Base-by-base conservation (phyloP, 1,140 invertebrate genomes). In the Scaptomyza graminum region DNA sequence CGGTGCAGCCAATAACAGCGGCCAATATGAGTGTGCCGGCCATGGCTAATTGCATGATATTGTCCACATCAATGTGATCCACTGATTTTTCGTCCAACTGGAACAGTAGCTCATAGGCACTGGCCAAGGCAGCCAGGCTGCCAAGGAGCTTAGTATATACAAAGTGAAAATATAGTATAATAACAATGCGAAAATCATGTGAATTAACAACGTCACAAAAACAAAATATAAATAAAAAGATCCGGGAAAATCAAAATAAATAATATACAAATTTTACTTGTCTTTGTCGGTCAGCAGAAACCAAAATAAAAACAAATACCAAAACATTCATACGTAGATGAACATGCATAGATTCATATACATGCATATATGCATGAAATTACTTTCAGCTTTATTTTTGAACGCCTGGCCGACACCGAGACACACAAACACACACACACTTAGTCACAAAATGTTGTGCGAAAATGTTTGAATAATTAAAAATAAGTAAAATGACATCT, bases 351-450 rank as follows among this genome's bases (percentile, higher is more conserved):
- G 65, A 79, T 70, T 60, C 64, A 80, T 80, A n/a, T n/a, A 22
- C 18, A 22, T 22, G 1, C 3, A 22, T 59, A 75, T 70, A 79
- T 70, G 63, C 64, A 80, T 80, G 79, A 66, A 77, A 85, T 87
- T 85, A 87, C 82, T 85, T 76, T 76, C 25, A 56, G 37, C 62
- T 87, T 74, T 87, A 87, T 85, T 85, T 87, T 71, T 87, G 81
- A 87, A 85, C 67, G 64, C 28, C 67, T 47, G 18, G 41, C 52
- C 9, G 41, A 56, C 18, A 47, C 31, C 28, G 28, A 47, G 13
- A 51, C 37, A 59, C 9, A 52, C 31, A 34, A 44, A 60, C 47
- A 41, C 59, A 51, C 28, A 54, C 47, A 44, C 16, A 47, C 11
- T 41, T 63, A 55, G 50, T 65, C 50, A 65, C 34, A 68, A 25